Conservation (phyloP, 1,140 invertebrate genomes). For the Diplogasteroides magnus region DNA sequence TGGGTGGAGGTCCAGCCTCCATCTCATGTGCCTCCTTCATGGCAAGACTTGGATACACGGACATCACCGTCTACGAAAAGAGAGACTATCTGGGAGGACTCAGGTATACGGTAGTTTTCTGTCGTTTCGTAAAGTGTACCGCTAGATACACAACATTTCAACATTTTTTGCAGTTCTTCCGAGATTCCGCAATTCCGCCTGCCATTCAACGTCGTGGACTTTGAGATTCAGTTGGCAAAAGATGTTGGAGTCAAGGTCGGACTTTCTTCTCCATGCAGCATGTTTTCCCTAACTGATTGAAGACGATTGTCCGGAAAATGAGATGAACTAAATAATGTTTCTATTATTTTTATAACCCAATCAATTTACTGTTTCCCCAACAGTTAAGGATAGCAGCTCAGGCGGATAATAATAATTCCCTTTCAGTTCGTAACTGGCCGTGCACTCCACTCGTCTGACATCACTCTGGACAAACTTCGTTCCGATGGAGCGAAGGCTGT, state of each 20-base stretch:
- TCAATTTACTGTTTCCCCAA: too few species aligned
- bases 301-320: too few species aligned
- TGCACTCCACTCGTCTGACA: slow-evolving; percentile 52
- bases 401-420: slow-evolving; percentile 46
- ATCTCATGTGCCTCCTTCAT: slow-evolving; percentile 92
- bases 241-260: slow-evolving; percentile 79
- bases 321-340: background rate
- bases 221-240: slow-evolving; percentile 82
- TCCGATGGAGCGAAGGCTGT: slow-evolving; percentile 68
- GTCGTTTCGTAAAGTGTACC: background rate
- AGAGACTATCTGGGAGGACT: slow-evolving; percentile 79
- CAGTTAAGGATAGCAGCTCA: too few species aligned
- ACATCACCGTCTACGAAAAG: slow-evolving; percentile 89
- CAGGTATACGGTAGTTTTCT: slow-evolving; percentile 63
- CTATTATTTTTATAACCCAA: too few species aligned
- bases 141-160: background rate
- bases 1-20: slow-evolving; percentile 84
- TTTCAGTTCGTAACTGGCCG: slow-evolving; percentile 55
- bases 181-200: slow-evolving; percentile 96
- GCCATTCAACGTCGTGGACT: slow-evolving; percentile 83
- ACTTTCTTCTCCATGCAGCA: slow-evolving; percentile 59
- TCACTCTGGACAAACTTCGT: slow-evolving; percentile 60
- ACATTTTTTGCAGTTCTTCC: slow-evolving; percentile 66
- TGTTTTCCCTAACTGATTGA: too few species aligned
- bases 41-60: slow-evolving; percentile 79